Evolutionary conservation across 2,888 invertebrate genomes (phyloP).

Genomic region (Trachelus tabidus): DNA sequence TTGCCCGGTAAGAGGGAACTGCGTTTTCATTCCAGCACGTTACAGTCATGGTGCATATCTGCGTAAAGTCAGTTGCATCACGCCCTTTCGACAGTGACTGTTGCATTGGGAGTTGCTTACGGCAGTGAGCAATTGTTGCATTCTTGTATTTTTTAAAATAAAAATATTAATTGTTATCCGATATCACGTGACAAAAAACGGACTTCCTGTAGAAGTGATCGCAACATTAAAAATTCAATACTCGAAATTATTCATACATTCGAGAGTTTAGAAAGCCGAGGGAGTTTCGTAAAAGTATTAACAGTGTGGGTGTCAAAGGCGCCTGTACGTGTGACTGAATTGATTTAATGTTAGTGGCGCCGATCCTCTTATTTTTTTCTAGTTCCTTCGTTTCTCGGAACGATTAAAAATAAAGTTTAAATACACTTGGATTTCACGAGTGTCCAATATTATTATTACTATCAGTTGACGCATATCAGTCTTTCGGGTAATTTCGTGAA

Average conservation of each 20-base stretch:
- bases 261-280: background rate
- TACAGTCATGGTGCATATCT: slow-evolving; percentile 32
- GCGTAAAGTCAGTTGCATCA: slow-evolving; percentile 45
- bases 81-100: slow-evolving; percentile 36
- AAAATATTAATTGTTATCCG: background rate
- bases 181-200: background rate
- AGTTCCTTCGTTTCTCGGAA: background rate
- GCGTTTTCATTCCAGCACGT: slow-evolving; percentile 31
- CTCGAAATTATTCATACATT: background rate
- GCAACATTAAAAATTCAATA: background rate
- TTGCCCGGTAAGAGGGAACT: slow-evolving; percentile 38
- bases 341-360: background rate
- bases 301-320: background rate
- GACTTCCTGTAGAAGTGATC: background rate
- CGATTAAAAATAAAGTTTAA: background rate
- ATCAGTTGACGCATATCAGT: background rate
- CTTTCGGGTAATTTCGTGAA: background rate
- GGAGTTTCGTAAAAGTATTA: background rate
- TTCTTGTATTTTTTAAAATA: background rate
- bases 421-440: background rate
- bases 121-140: background rate
- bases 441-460: background rate
- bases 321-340: background rate
- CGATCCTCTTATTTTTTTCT: background rate
- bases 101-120: background rate